Base-by-base conservation (phyloP, 2,113 vertebrate species). In the Hoplias malabaricus region DNA sequence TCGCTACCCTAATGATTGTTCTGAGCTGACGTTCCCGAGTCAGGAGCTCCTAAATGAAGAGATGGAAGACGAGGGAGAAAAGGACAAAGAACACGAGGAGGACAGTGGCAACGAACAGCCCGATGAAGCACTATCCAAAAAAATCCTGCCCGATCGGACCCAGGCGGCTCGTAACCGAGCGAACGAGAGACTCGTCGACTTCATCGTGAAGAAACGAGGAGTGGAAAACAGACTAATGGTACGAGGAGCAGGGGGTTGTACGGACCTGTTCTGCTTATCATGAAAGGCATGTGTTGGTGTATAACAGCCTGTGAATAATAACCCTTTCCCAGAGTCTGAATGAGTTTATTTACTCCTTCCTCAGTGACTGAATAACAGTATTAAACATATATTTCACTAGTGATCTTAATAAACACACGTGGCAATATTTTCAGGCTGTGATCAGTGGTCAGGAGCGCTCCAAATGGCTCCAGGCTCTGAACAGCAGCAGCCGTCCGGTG, bases 151-250 rank as follows among this genome's bases (percentile, higher is more conserved):
- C 0, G 98, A 99, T 72, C 91, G 98, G 14, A 92, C 89, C 1
- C 92, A 92, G 50, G 92, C 96, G 0, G 95, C 95, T 48, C 91
- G 96, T 21, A 94, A 97, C 80, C 92, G 91, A 0, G 97, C 94
- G 2, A 98, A 98, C 73, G 88, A 94, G 68, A 96, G 93, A 61
- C 89, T 99, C 0, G 95, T 98, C 34, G 88, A 96, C 72, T 98
- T 94, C 56, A 97, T 98, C 0, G 93, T 98, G 13, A 94, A 93
- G 74, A 90, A 84, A 16, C 94, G 89, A 73, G 93, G 92, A 76
- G 92, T 93, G 0, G 95, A 99, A 0, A 82, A 75, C 8, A 96
- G 90, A 67, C 94, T 99, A 7, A 38, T 93, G 89, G 94, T 93
- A 94, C 1, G 6, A 33, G 12, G 9, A 46, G 11, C 14, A n/a